Conservation (phyloP, 2,888 invertebrate genomes). For the Drosophila austrosaltans region DNA sequence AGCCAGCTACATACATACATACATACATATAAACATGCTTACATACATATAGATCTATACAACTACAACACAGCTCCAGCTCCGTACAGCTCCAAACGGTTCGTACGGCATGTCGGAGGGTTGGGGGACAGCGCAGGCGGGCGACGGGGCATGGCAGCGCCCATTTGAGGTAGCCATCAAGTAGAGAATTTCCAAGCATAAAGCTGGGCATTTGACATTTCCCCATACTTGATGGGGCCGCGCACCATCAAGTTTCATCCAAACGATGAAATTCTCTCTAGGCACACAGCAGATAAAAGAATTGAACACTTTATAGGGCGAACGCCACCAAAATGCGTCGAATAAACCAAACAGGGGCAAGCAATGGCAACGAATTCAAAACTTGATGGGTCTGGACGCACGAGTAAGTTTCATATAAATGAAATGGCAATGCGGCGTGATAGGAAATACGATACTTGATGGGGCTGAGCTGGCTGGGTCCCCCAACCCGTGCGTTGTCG, state of each 20-base stretch:
- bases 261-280: conserved; percentile 54
- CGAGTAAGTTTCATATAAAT: conserved; percentile 73
- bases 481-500: conserved; percentile 56
- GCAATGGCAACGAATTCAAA: conserved; percentile 43
- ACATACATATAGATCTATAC: conserved; percentile 30
- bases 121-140: conserved; percentile 55
- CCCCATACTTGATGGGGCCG: conserved; percentile 81
- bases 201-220: conserved; percentile 81
- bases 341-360: conserved; percentile 35
- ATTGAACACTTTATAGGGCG: conserved; percentile 80
- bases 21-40: too few species aligned
- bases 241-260: conserved; percentile 73
- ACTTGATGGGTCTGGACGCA: conserved; percentile 66
- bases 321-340: conserved; percentile 79
- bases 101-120: neutral
- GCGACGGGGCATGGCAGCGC: conserved; percentile 73
- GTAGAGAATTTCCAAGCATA: conserved; percentile 71
- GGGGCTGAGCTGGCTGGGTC: conserved; percentile 59
- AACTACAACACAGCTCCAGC: conserved; percentile 53
- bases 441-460: conserved; percentile 65
- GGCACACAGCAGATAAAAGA: conserved; percentile 65
- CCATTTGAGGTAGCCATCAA: conserved; percentile 82
- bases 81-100: conserved; percentile 4
- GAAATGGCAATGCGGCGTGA: conserved; percentile 30
- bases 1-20: conserved; percentile 29